These are phyloP conservation scores for Phorcus lineatus DNA, from an alignment of 2,888 invertebrate genomes.

Conservation along the genomic window DNA sequence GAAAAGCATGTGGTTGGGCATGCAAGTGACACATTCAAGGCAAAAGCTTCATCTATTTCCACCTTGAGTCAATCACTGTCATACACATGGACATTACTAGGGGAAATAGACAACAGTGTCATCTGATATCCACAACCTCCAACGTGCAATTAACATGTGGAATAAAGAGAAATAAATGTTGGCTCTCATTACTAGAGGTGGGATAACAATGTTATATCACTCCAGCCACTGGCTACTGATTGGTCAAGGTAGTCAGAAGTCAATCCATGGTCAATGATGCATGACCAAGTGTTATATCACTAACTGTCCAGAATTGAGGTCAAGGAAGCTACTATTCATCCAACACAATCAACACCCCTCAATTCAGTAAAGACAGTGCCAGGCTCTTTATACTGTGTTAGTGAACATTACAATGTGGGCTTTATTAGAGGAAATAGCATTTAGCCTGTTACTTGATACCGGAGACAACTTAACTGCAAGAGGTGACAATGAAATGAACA, in stretches of 20 bases:
- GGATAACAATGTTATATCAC: conserved; percentile 18
- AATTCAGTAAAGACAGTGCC: background rate
- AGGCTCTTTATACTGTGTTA: background rate
- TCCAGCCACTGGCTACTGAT: conserved; percentile 1
- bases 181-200: conserved; percentile 18
- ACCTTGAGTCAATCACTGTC: conserved; percentile 17
- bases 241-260: conserved; percentile 12
- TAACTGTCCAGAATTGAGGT: background rate
- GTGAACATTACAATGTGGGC: background rate
- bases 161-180: conserved; percentile 20
- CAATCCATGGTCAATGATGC: background rate
- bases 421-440: background rate
- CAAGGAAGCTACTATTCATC: background rate
- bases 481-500: background rate
- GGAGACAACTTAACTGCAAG: background rate
- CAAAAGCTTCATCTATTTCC: conserved; percentile 6
- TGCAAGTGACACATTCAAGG: background rate
- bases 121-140: background rate
- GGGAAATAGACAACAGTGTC: conserved; percentile 20
- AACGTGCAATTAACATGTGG: conserved; percentile 18
- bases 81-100: background rate
- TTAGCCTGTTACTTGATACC: background rate
- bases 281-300: conserved; percentile 3
- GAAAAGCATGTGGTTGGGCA: background rate
- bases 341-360: background rate